A percentile compares a stretch with the other conserved stretches of the same genome.
Conservation (phyloP, 30 jellyfish, hydroid and myxozoan species). For the Hydractinia symbiolongicarpus region DNA sequence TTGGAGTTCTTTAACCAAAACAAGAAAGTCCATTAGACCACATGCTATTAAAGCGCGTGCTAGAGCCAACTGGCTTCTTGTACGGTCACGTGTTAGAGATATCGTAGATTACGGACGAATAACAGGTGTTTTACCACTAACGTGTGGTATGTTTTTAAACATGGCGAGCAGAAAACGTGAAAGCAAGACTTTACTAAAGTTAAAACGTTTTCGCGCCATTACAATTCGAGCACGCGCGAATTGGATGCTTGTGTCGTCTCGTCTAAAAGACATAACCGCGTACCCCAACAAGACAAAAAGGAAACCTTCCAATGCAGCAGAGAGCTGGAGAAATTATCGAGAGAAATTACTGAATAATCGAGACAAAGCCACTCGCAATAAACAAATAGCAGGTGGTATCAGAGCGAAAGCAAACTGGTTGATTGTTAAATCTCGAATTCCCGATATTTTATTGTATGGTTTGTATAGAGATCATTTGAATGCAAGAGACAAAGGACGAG, state of each 20-base stretch:
- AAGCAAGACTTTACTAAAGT: slow-evolving; percentile 17
- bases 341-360: background rate
- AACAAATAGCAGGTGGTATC: slow-evolving; percentile 21
- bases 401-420: slow-evolving; percentile 37
- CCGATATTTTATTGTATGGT: slow-evolving; percentile 13
- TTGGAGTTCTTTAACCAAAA: background rate
- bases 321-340: slow-evolving; percentile 16
- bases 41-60: slow-evolving; percentile 31
- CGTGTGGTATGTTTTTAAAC: background rate
- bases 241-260: slow-evolving; percentile 27
- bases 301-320: background rate
- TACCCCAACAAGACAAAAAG: background rate
- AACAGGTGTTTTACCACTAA: slow-evolving; percentile 18
- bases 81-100: slow-evolving; percentile 20
- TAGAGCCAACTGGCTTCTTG: slow-evolving; percentile 31
- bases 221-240: slow-evolving; percentile 38
- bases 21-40: background rate
- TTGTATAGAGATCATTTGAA: background rate
- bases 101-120: slow-evolving; percentile 36
- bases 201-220: slow-evolving; percentile 28
- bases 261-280: background rate
- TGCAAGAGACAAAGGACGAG: too few species aligned
- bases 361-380: slow-evolving; percentile 25
- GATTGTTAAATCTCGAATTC: slow-evolving; percentile 24
- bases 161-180: slow-evolving; percentile 7